Conservation (phyloP, 2,888 invertebrate species). For the Parnassius apollo region DNA sequence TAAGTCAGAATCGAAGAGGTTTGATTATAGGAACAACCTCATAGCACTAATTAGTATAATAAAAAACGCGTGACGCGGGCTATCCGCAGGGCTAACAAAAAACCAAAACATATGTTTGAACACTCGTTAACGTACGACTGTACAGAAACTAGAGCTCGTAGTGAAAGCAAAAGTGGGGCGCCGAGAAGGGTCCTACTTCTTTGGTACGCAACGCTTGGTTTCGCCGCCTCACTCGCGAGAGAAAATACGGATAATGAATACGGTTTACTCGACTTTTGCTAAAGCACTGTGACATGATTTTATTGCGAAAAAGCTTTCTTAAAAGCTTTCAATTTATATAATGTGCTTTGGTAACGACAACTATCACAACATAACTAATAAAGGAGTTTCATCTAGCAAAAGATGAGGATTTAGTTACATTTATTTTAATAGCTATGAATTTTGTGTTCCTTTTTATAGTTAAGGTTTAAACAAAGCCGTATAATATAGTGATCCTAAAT, state of each 20-base stretch:
- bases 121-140: slow-evolving; percentile 9
- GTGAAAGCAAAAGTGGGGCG: slow-evolving; percentile 24
- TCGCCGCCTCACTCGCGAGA: not conserved
- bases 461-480: too few relatives aligned
- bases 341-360: not conserved
- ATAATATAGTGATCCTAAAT: too few relatives aligned
- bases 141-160: slow-evolving; percentile 17
- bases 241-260: slow-evolving; percentile 12
- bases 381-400: too few relatives aligned
- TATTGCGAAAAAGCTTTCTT: slow-evolving; percentile 4
- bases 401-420: too few relatives aligned
- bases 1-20: too few relatives aligned
- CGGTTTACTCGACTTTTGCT: slow-evolving; percentile 8
- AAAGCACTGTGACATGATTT: slow-evolving; percentile 9
- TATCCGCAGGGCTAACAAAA: too few relatives aligned
- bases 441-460: too few relatives aligned
- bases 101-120: not conserved
- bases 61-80: too few relatives aligned
- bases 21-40: too few relatives aligned
- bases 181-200: slow-evolving; percentile 10
- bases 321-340: not conserved
- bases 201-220: slow-evolving; percentile 9
- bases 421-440: too few relatives aligned
- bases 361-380: too few relatives aligned
- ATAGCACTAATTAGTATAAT: too few relatives aligned